Conservation (phyloP, 2,113 vertebrate species). For the Lucifuga dentata region DNA sequence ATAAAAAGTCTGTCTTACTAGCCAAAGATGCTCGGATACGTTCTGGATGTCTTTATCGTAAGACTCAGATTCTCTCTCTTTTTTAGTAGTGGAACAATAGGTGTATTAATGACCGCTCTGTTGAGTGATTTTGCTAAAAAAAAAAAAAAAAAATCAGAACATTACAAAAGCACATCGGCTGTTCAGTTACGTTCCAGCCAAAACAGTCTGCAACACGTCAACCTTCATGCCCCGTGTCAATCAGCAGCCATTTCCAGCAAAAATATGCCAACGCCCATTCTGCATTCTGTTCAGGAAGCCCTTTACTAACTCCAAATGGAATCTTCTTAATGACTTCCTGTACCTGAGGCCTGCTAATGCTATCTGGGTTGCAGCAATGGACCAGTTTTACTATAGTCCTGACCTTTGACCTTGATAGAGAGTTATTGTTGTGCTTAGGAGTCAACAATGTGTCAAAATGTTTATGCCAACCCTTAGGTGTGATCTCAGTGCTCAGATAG, state of each 20-base stretch:
- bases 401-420: slow-evolving; percentile 32
- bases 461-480: not conserved
- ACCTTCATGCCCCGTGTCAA: slow-evolving; percentile 73
- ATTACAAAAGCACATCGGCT: slow-evolving; percentile 18
- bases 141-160: not conserved
- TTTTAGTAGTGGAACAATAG: not conserved
- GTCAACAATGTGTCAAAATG: slow-evolving; percentile 4
- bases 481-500: not conserved
- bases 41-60: not conserved
- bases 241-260: slow-evolving; percentile 81
- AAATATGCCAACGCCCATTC: slow-evolving; percentile 64
- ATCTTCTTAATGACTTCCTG: slow-evolving; percentile 79
- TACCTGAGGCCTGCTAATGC: slow-evolving; percentile 38
- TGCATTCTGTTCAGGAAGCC: slow-evolving; percentile 75
- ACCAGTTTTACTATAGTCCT: slow-evolving; percentile 20
- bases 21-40: not conserved
- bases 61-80: not conserved
- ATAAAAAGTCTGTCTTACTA: not conserved
- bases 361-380: slow-evolving; percentile 35
- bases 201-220: slow-evolving; percentile 66
- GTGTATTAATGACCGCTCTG: not conserved
- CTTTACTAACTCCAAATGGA: slow-evolving; percentile 72
- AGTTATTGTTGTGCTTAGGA: slow-evolving; percentile 25
- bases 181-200: slow-evolving; percentile 58
- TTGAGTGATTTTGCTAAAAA: slow-evolving; percentile 8